phyloP scores from a whole-genome alignment of 2,888 invertebrate species.

The Macrophya alboannulata region DNA sequence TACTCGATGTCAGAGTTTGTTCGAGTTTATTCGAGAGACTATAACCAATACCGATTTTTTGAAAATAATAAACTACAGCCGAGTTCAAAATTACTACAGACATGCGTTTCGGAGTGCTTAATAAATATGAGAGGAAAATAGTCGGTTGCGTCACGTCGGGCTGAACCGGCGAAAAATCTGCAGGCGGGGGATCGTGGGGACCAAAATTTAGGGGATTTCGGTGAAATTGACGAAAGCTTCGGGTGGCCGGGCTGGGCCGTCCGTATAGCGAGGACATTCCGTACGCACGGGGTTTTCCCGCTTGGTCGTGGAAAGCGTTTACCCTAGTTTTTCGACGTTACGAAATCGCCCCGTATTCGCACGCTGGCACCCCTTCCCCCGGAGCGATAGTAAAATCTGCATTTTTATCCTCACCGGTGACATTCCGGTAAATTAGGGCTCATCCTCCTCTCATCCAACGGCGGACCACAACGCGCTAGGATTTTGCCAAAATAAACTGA shows the following conservation, averaged over 20 bases:
- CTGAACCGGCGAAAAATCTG: constrained; percentile 10
- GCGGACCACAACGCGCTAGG: background rate
- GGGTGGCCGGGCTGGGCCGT: background rate
- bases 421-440: constrained; percentile 53
- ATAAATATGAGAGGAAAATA: constrained; percentile 5
- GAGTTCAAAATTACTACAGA: background rate
- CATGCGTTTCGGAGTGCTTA: background rate
- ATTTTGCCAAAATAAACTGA: constrained; percentile 33
- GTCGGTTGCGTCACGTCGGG: background rate
- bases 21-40: background rate
- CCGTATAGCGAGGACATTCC: constrained; percentile 20
- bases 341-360: constrained; percentile 49
- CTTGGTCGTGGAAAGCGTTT: background rate
- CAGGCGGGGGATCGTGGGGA: background rate
- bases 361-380: constrained; percentile 15
- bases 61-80: background rate
- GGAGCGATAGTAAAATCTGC: constrained; percentile 46
- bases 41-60: background rate
- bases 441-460: constrained; percentile 43
- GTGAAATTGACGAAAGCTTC: constrained; percentile 41
- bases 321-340: constrained; percentile 47
- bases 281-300: constrained; percentile 20
- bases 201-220: constrained; percentile 43
- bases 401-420: constrained; percentile 47
- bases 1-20: no score